Percentiles rank a stretch among this genome's conserved stretches.
Evolutionary conservation across 2,113 vertebrate genomes (phyloP).

Genomic region (Turdus rufiventris): DNA sequence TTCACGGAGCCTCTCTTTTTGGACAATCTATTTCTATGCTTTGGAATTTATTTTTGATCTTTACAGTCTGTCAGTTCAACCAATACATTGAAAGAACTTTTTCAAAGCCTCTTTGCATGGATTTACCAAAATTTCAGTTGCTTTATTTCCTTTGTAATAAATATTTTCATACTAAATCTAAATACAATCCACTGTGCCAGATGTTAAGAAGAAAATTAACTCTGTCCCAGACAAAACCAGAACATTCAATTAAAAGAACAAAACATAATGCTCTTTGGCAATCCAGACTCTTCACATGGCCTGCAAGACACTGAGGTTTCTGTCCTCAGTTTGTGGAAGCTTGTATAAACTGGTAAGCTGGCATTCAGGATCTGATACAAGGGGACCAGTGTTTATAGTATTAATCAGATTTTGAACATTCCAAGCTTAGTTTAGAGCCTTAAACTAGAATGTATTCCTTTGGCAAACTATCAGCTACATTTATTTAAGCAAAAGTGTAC

Average conservation of each 20-base stretch:
- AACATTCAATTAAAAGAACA: not conserved
- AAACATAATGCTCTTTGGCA: not conserved
- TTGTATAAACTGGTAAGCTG: not conserved
- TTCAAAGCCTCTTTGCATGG: not conserved
- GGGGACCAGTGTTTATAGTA: not conserved
- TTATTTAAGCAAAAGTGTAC: not conserved
- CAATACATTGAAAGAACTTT: not conserved
- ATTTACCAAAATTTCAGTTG: not conserved
- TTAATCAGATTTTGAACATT: not conserved
- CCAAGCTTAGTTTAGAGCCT: not conserved
- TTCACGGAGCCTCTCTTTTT: not conserved
- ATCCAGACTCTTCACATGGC: not conserved
- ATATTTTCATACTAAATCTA: not conserved
- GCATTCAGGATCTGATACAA: not conserved
- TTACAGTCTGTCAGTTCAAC: not conserved
- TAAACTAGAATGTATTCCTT: not conserved
- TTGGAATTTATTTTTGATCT: not conserved
- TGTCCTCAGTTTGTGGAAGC: not conserved
- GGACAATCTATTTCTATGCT: not conserved
- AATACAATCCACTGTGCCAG: not conserved
- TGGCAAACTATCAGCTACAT: not conserved
- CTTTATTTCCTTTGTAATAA: not conserved
- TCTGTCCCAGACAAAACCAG: not conserved
- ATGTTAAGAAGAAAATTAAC: not conserved
- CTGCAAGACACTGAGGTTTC: not conserved